These are phyloP conservation scores for Dolichoris vasculosae DNA, from an alignment of 1,140 invertebrate genomes.

Conservation along the genomic window DNA sequence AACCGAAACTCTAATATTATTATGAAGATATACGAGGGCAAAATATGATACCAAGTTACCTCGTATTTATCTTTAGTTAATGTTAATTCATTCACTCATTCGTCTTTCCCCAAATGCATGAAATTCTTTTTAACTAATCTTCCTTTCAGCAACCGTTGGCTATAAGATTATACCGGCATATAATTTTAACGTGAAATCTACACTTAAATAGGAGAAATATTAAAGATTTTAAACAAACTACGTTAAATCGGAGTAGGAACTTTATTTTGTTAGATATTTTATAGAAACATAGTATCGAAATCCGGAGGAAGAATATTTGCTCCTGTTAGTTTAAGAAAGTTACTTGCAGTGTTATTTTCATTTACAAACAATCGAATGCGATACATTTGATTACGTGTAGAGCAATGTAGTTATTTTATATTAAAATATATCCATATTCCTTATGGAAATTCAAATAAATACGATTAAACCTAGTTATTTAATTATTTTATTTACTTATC, in stretches of 20 bases:
- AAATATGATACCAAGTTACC: not conserved
- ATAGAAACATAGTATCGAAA: not conserved
- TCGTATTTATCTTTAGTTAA: too few species aligned
- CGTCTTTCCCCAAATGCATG: not conserved
- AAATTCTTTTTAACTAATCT: not conserved
- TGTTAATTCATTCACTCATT: not conserved
- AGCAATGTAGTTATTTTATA: too few species aligned
- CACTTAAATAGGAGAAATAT: conserved; percentile 9
- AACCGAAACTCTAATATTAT: not conserved
- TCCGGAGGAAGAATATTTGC: not conserved
- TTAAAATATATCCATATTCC: too few species aligned
- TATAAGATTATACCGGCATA: not conserved
- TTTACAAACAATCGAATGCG: too few species aligned
- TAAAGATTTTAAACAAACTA: not conserved
- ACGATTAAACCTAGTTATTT: not conserved
- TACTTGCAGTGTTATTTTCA: conserved; percentile 12
- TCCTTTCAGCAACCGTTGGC: not conserved
- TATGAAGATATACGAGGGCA: not conserved
- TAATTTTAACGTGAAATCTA: not conserved
- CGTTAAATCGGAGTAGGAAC: not conserved
- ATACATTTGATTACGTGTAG: too few species aligned
- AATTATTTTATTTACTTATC: not conserved
- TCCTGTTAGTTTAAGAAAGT: not conserved
- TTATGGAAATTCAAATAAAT: not conserved
- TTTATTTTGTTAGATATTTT: not conserved